These are phyloP conservation scores for Limenitis camilla DNA, from an alignment of 2,888 invertebrate genomes.

Conservation along the genomic window DNA sequence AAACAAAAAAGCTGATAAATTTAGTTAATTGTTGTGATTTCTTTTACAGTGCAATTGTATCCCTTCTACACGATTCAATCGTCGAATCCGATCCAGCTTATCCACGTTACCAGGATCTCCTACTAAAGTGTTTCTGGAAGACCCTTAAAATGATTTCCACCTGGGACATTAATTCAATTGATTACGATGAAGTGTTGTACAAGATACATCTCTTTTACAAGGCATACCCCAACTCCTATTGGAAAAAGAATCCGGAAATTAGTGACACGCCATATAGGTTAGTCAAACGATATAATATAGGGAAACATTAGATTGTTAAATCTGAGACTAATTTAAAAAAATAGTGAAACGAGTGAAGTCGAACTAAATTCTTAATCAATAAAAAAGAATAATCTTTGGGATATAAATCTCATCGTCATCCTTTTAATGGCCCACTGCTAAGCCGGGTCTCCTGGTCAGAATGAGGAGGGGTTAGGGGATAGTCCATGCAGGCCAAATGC, in stretches of 20 bases:
- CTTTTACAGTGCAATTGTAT: slow-evolving; percentile 85
- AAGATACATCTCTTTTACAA: slow-evolving; percentile 93
- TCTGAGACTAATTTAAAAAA: no score
- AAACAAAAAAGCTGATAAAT: neutral
- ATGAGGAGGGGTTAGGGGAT: no score
- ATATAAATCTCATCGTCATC: no score
- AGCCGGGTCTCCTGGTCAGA: no score
- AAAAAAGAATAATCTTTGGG: no score
- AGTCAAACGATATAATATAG: neutral
- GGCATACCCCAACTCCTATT: slow-evolving; percentile 88
- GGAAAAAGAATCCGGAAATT: slow-evolving; percentile 83
- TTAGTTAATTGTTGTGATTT: neutral
- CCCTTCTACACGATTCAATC: slow-evolving; percentile 90
- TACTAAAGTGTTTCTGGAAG: slow-evolving; percentile 97
- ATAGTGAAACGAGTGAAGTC: no score
- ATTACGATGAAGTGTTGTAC: slow-evolving; percentile 84
- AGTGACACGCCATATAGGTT: slow-evolving; percentile 88
- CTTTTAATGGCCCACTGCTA: no score
- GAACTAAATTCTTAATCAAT: no score
- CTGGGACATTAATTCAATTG: slow-evolving; percentile 82
- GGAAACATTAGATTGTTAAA: no score
- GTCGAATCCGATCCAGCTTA: slow-evolving; percentile 74
- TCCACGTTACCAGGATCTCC: slow-evolving; percentile 85
- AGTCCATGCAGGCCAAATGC: no score
- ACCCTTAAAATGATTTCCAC: slow-evolving; percentile 90